Evolutionary conservation across 2,888 invertebrate species (phyloP).

Genomic region (Proisotoma minuta): DNA sequence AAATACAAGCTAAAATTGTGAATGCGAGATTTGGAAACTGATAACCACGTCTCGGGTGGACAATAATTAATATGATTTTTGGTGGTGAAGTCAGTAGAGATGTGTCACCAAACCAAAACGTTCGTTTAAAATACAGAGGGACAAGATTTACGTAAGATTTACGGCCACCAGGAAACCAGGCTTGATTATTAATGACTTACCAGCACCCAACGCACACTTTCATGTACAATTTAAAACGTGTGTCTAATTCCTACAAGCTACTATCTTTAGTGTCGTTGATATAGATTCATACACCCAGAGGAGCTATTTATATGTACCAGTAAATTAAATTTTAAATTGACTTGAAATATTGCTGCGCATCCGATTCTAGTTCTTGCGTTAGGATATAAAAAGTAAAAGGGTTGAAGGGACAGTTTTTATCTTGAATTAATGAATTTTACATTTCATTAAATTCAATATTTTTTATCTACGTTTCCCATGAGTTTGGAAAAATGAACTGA

Average conservation of each 20-base stretch:
- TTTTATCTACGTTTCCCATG: no score
- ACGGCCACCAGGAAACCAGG: constrained; percentile 33
- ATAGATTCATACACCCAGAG: no score
- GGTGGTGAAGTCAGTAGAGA: constrained; percentile 45
- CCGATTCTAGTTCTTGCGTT: no score
- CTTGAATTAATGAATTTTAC: not conserved
- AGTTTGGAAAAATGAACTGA: no score
- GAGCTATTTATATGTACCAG: no score
- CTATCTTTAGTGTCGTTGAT: no score
- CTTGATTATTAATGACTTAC: constrained; percentile 45
- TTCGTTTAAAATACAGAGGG: constrained; percentile 23
- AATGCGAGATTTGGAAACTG: constrained; percentile 36
- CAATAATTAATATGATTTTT: constrained; percentile 47
- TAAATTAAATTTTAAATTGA: no score
- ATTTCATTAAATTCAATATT: no score
- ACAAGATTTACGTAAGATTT: constrained; percentile 37
- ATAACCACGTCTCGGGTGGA: constrained; percentile 45
- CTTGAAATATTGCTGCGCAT: no score
- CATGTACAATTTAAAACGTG: constrained; percentile 3
- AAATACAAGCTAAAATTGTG: constrained; percentile 8
- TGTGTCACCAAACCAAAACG: constrained; percentile 38
- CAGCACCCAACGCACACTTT: constrained; percentile 37
- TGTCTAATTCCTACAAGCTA: not conserved
- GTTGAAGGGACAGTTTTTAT: no score
- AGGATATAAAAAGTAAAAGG: no score